Percentiles rank a stretch among this genome's conserved stretches.
Conservation (phyloP, 1,140 invertebrate species). For the Olivierus martensii region DNA sequence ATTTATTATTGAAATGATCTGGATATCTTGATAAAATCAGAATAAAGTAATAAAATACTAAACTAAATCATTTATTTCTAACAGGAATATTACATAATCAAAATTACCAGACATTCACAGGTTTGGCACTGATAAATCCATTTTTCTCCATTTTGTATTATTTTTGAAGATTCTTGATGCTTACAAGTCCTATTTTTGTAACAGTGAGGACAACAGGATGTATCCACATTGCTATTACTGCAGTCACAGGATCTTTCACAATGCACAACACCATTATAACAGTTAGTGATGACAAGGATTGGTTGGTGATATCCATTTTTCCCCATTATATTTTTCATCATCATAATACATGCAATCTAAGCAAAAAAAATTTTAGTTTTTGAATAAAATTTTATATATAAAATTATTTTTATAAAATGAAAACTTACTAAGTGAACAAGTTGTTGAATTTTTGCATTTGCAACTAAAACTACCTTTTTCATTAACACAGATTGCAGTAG, state of each 20-base stretch:
- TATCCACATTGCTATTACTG: conserved; percentile 10
- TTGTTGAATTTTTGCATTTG: conserved; percentile 49
- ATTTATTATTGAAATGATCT: no score
- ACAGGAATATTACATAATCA: not conserved
- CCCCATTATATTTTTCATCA: conserved; percentile 40
- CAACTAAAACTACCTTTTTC: conserved; percentile 72
- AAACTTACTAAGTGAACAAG: conserved; percentile 15
- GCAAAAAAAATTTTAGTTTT: not conserved
- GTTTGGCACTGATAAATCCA: conserved; percentile 21
- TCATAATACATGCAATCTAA: conserved; percentile 47
- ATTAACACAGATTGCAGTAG: conserved; percentile 64
- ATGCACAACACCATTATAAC: conserved; percentile 13
- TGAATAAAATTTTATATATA: no score
- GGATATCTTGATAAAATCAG: no score
- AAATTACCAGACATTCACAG: conserved; percentile 22
- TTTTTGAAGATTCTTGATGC: conserved; percentile 16
- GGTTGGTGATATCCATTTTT: conserved; percentile 29
- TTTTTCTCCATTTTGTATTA: conserved; percentile 18
- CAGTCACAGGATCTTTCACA: conserved; percentile 17
- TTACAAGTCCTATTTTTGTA: conserved; percentile 11
- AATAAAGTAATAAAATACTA: no score
- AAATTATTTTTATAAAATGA: no score
- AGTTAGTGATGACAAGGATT: conserved; percentile 25
- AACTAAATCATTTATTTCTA: conserved; percentile 1
- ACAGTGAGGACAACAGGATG: conserved; percentile 20